Conservation (phyloP, 2,113 vertebrate species). For the Ictidomys tridecemlineatus region DNA sequence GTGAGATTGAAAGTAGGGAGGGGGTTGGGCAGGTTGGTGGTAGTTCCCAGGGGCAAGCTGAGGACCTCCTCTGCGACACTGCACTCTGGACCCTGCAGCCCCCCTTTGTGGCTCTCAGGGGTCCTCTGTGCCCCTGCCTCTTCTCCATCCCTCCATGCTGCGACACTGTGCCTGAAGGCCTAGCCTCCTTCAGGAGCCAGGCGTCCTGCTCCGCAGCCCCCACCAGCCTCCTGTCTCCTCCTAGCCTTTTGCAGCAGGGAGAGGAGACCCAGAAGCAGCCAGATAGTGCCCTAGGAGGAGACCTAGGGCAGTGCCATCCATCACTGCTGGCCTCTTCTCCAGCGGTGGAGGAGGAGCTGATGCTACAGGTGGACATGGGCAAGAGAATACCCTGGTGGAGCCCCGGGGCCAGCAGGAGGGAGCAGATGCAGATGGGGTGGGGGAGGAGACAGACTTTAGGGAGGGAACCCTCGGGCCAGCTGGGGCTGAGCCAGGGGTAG, state of each 20-base stretch:
- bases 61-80: neutral
- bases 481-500: slow-evolving; percentile 22
- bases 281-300: slow-evolving; percentile 43
- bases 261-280: slow-evolving; percentile 53
- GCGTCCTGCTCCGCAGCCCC: neutral
- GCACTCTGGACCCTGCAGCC: neutral
- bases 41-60: neutral
- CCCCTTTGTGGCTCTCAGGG: neutral
- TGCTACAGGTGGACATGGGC: slow-evolving; percentile 44
- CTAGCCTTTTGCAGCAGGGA: neutral
- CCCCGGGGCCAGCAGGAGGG: neutral
- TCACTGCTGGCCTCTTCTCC: slow-evolving; percentile 18
- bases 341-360: neutral
- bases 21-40: neutral
- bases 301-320: slow-evolving; percentile 9
- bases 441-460: neutral
- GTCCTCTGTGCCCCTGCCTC: neutral
- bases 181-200: neutral
- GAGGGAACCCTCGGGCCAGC: neutral
- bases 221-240: neutral
- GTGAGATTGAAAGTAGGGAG: neutral
- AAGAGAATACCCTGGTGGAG: neutral
- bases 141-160: neutral
- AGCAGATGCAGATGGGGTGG: neutral
- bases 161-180: neutral